Evolutionary conservation across 2,888 invertebrate species (phyloP).

Genomic region (Allolobophora icterica): DNA sequence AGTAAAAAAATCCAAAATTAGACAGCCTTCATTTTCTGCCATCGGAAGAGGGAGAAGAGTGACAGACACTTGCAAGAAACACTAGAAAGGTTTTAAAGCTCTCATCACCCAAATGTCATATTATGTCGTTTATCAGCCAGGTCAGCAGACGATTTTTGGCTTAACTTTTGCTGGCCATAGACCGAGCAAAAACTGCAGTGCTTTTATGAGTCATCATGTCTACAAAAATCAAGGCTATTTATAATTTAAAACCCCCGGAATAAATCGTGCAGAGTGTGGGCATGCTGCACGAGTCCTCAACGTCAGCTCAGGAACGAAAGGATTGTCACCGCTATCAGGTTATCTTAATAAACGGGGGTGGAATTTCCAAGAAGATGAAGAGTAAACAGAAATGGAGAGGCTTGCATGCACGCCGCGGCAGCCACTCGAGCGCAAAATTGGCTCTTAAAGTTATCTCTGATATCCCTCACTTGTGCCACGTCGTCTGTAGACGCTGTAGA

Average conservation of each 20-base stretch:
- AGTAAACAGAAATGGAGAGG: background rate
- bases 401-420: background rate
- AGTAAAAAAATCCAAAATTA: too few species aligned
- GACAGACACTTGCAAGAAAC: too few species aligned
- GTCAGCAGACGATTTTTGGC: too few species aligned
- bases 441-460: background rate
- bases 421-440: background rate
- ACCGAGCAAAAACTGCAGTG: too few species aligned
- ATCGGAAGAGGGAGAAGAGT: too few species aligned
- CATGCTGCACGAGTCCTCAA: background rate
- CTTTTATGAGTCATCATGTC: background rate
- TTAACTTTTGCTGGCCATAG: too few species aligned
- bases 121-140: too few species aligned
- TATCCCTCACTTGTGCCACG: background rate
- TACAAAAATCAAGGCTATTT: background rate
- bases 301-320: background rate
- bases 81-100: too few species aligned
- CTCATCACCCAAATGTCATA: background rate
- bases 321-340: background rate
- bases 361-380: conserved; percentile 7
- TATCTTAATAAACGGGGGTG: background rate
- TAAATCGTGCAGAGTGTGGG: background rate
- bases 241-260: background rate
- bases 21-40: too few species aligned
- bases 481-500: background rate